Evolutionary conservation across 2,797 vertebrate genomes (phyloP).

Genomic region (Darevskia nairensis): DNA sequence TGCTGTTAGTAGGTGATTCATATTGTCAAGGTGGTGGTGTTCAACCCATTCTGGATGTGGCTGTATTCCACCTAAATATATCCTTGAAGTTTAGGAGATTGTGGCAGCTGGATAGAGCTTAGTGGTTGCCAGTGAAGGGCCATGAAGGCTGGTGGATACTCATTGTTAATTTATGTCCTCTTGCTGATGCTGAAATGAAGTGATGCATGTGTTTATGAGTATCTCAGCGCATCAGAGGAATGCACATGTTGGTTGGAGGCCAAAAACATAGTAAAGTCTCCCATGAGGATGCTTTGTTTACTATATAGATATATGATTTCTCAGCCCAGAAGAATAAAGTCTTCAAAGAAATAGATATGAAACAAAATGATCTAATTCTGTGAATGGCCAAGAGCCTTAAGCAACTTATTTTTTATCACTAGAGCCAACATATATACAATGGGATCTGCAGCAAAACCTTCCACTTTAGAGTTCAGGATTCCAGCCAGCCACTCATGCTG

Average conservation of each 20-base stretch:
- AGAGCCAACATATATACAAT: not conserved
- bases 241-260: not conserved
- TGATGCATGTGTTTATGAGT: conserved; percentile 1
- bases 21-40: not conserved
- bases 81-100: not conserved
- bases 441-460: not conserved
- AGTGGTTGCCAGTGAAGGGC: not conserved
- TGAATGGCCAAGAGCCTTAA: too few relatives aligned
- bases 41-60: not conserved
- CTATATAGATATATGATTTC: not conserved
- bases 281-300: not conserved
- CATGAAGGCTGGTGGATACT: not conserved
- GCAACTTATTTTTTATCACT: not conserved
- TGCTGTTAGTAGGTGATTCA: not conserved
- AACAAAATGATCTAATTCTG: not conserved
- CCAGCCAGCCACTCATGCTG: not conserved
- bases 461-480: not conserved
- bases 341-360: not conserved
- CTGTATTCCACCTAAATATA: not conserved
- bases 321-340: not conserved
- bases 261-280: conserved; percentile 8
- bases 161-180: conserved; percentile 14
- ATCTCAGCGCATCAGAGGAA: not conserved
- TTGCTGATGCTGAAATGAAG: not conserved
- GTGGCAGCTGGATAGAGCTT: not conserved